These are phyloP conservation scores for Aspidoscelis tigris DNA, from an alignment of 2,113 vertebrate species.

Conservation along the genomic window DNA sequence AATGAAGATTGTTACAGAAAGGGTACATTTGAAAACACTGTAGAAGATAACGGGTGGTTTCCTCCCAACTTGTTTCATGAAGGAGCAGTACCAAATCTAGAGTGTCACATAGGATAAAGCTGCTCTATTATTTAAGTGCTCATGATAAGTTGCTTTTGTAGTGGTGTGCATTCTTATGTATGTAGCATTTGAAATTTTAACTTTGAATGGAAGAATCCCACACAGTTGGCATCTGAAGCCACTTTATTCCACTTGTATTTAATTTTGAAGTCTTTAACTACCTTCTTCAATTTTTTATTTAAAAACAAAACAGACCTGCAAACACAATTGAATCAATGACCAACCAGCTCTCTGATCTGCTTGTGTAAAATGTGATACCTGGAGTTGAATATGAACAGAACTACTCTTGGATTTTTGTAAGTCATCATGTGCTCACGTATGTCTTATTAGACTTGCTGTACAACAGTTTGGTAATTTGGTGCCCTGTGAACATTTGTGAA, in stretches of 20 bases:
- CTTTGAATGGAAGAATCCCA: no score
- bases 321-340: no score
- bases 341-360: not conserved
- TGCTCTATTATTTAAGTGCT: no score
- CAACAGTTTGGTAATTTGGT: not conserved
- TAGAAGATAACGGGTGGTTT: not conserved
- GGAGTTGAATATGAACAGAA: not conserved
- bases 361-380: not conserved
- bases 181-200: no score
- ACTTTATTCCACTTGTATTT: no score
- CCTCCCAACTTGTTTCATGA: not conserved
- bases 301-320: no score
- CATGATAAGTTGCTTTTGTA: no score
- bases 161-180: no score
- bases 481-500: not conserved
- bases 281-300: no score
- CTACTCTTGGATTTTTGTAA: not conserved
- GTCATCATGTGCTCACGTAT: not conserved
- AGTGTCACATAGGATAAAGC: not conserved
- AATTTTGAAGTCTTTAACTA: no score
- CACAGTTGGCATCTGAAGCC: no score
- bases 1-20: slow-evolving; percentile 14
- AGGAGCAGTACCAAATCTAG: not conserved
- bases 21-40: slow-evolving; percentile 12
- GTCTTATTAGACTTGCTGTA: not conserved